Evolutionary conservation across 2,113 vertebrate species (phyloP).

Genomic region (Microcebus murinus): DNA sequence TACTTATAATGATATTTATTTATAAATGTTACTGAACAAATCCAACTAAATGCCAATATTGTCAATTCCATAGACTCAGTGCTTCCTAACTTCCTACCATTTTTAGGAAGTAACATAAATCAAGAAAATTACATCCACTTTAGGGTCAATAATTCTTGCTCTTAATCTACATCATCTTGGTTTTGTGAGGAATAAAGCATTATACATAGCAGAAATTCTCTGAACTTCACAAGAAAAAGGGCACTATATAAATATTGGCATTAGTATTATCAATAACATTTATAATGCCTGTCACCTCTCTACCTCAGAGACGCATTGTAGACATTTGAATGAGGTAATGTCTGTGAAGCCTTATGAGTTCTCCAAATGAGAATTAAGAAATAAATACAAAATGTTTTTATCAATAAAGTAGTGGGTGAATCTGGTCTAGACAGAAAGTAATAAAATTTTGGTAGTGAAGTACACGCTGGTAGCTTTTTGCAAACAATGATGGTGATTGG

Average conservation of each 20-base stretch:
- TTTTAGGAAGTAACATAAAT: neutral
- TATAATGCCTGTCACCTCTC: constrained; percentile 25
- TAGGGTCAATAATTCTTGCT: neutral
- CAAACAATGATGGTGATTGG: neutral
- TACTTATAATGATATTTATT: neutral
- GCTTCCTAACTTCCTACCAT: neutral
- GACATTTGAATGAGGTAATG: constrained; percentile 69
- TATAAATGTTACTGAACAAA: constrained; percentile 28
- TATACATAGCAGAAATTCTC: neutral
- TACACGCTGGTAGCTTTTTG: neutral
- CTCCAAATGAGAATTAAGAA: constrained; percentile 45
- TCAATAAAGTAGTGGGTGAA: constrained; percentile 56
- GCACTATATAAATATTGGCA: neutral
- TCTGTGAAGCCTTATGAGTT: constrained; percentile 50
- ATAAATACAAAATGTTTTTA: constrained; percentile 62
- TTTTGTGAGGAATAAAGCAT: neutral
- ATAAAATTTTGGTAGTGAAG: constrained; percentile 30
- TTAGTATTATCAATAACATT: constrained; percentile 50
- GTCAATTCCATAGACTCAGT: neutral
- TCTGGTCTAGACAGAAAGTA: constrained; percentile 65
- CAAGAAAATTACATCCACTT: neutral
- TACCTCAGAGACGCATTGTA: constrained; percentile 32
- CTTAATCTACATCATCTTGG: neutral
- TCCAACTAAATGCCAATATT: neutral
- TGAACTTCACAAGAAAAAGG: neutral